Evolutionary conservation across 2,113 vertebrate genomes (phyloP).

Genomic region (Apeltes quadracus): DNA sequence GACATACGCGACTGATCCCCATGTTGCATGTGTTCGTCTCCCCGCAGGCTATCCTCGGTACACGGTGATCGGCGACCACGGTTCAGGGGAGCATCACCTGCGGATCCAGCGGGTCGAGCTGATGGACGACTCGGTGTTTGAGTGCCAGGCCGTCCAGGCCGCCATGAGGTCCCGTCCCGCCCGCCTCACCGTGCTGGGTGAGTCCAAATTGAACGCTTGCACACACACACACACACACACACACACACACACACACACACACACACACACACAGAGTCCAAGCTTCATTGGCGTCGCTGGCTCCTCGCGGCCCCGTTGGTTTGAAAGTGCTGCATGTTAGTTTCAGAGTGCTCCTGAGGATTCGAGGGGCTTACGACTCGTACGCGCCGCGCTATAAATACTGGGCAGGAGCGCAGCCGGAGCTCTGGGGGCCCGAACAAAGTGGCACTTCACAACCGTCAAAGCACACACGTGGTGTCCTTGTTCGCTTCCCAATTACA

Average conservation of each 20-base stretch:
- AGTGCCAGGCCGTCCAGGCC: slow-evolving; percentile 96
- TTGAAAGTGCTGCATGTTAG: neutral
- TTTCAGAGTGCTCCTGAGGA: neutral
- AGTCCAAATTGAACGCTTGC: slow-evolving; percentile 64
- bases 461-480: neutral
- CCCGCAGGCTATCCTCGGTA: slow-evolving; percentile 93
- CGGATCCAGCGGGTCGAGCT: slow-evolving; percentile 93
- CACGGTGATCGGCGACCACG: slow-evolving; percentile 93
- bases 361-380: neutral
- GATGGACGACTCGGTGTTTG: slow-evolving; percentile 93
- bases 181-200: slow-evolving; percentile 94
- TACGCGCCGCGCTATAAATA: neutral
- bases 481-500: slow-evolving; percentile 2
- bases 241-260: slow-evolving; percentile 7
- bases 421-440: neutral
- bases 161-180: slow-evolving; percentile 95
- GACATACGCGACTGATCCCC: slow-evolving; percentile 6
- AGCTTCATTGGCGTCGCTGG: slow-evolving; percentile 7
- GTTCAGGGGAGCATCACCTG: slow-evolving; percentile 93
- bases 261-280: neutral
- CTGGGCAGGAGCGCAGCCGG: neutral
- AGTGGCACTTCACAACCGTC: slow-evolving; percentile 7
- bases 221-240: slow-evolving; percentile 30
- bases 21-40: slow-evolving; percentile 43
- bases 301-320: slow-evolving; percentile 1